Base-by-base conservation (phyloP, 2,888 invertebrate genomes). In the Drosophila diplacantha region DNA sequence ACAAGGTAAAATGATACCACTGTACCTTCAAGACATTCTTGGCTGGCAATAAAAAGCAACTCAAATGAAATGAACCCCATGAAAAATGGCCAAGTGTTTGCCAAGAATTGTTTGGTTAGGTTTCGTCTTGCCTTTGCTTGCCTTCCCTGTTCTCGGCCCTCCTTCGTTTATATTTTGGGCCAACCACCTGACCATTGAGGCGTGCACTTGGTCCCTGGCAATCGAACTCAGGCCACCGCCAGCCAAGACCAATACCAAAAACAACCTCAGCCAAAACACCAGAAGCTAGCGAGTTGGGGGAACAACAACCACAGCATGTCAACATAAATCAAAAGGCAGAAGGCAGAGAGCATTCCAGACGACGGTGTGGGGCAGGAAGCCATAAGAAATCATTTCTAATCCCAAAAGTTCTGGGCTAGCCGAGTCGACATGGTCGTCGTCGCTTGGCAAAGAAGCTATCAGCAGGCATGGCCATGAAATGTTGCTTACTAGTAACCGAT, bases 321-420 rank as follows among this genome's bases (percentile, higher is more conserved):
- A 85, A 77, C 82, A 85, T 85, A 85, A 85, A 85, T 85, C 85
- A 85, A 84, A 81, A 77, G 74, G 74, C 71, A 70, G 60, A 65
- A 67, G 50, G 75, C 71, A 71, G 56, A 66, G 60, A 41, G 60
- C 60, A 54, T 47, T 43, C 56, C 54, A 61, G 67, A 50, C 60
- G 34, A 11, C 26, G 35, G 58, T 43, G 49, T 14, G 37, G 67
- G 29, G n/a, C 46, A 65, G 38, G 51, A 58, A 72, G 57, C 69
- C 75, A 77, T 75, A 80, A 80, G 81, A 80, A 80, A 80, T 80
- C 83, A 81, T 82, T 81, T 79, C 77, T 75, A 83, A 83, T 84
- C 81, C 84, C 74, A 69, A 70, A 79, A 81, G 76, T 82, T 80
- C 73, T 63, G 72, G 57, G 71, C 71, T 53, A 65, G 68, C 64